These are phyloP conservation scores for Patagioenas fasciata DNA, from an alignment of 2,113 vertebrate genomes.

Conservation along the genomic window DNA sequence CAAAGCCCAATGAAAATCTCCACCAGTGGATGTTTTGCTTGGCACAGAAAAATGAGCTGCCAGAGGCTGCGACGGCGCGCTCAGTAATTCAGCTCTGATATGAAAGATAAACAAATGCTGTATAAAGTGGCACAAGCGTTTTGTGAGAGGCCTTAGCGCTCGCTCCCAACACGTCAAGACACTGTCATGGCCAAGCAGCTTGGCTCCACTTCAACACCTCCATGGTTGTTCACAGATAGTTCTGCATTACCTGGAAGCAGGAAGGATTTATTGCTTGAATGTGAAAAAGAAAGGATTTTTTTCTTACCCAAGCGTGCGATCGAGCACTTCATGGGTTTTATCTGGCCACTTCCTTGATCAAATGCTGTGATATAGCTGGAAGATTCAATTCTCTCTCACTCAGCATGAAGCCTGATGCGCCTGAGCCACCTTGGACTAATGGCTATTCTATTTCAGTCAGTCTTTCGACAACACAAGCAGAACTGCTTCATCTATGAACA, in stretches of 20 bases:
- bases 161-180: not conserved
- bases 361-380: not conserved
- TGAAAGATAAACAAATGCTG: not conserved
- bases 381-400: not conserved
- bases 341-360: not conserved
- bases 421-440: not conserved
- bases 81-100: not conserved
- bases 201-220: not conserved
- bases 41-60: not conserved
- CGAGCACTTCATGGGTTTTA: not conserved
- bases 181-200: not conserved
- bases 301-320: not conserved
- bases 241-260: not conserved
- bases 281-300: not conserved
- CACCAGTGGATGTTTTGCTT: not conserved
- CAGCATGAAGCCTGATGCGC: not conserved
- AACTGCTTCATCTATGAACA: not conserved
- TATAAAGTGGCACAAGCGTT: not conserved
- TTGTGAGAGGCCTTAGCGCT: not conserved
- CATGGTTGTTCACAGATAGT: not conserved
- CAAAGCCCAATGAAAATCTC: not conserved
- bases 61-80: not conserved
- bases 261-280: not conserved
- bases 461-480: not conserved
- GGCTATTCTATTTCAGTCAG: not conserved